Conservation (phyloP, 2,888 invertebrate genomes). For the Cryptophagus acutangulus region DNA sequence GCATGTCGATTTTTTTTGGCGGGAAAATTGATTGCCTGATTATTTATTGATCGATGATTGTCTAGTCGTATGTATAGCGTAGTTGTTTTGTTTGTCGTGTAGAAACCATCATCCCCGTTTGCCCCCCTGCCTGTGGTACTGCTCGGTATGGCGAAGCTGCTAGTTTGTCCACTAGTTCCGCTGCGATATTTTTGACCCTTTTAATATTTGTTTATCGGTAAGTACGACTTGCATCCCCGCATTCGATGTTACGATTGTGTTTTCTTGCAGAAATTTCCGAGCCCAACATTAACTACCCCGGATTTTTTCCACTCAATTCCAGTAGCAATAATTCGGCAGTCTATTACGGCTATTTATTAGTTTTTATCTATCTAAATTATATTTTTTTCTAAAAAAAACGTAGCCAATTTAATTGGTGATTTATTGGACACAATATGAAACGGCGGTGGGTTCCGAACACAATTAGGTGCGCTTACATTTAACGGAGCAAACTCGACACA, state of each 20-base stretch:
- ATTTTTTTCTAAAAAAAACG: too few species aligned
- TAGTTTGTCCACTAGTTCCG: slow-evolving; percentile 50
- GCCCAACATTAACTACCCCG: slow-evolving; percentile 69
- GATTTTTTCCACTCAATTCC: slow-evolving; percentile 32
- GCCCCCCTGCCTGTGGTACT: slow-evolving; percentile 86
- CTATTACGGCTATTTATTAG: too few species aligned
- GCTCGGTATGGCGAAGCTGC: slow-evolving; percentile 57
- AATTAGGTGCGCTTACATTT: too few species aligned
- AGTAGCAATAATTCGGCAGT: too few species aligned
- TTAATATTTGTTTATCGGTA: slow-evolving; percentile 49
- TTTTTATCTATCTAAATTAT: too few species aligned
- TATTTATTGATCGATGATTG: not conserved
- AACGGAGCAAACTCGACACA: too few species aligned
- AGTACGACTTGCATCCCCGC: slow-evolving; percentile 28
- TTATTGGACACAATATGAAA: too few species aligned
- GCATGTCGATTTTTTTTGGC: slow-evolving; percentile 21
- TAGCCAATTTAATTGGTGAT: too few species aligned
- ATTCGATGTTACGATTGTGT: slow-evolving; percentile 5
- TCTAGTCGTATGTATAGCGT: slow-evolving; percentile 16
- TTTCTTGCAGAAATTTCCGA: slow-evolving; percentile 59
- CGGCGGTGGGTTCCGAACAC: too few species aligned
- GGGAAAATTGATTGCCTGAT: slow-evolving; percentile 7
- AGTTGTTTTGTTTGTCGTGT: slow-evolving; percentile 45
- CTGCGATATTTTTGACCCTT: slow-evolving; percentile 51
- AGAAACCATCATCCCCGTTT: slow-evolving; percentile 89